Evolutionary conservation across 2,888 invertebrate species (phyloP), one percentile per base, ranked within the genome.

Genomic region (Muscina levida): DNA sequence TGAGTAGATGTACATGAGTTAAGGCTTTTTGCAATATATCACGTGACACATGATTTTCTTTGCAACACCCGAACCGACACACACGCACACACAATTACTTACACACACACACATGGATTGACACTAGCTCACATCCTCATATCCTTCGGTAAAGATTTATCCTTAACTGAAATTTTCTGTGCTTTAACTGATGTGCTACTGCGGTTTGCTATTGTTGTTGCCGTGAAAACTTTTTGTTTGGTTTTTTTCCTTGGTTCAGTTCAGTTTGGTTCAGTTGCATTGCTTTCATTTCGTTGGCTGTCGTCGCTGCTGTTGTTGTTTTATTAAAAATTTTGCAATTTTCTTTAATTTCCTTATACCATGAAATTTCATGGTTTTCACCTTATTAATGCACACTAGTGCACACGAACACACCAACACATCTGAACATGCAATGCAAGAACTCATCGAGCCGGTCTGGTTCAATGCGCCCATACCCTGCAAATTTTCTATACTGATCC

Each of bases 321-420:
- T 31, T 24, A 22, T 59, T 72, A 57, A 13, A 68, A 37, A 72
- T 77, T 71, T 80, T 39, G 26, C 26, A 73, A 65, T 65, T 67
- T 79, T 66, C 44, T 67, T 76, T 74, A 77, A 73, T 70, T 72
- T 71, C 53, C 31, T 72, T 48, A 57, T 53, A 62, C 66, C 51
- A 82, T 83, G 84, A 81, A 84, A 85, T 31, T 31, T 85, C 84
- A 85, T 85, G 86, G 85, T 84, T 84, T 83, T 79, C 86, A 87
- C 85, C 85, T 86, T 87, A 87, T 87, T 86, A 87, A 85, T 83
- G 85, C 31, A 10, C 8, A 62, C 22, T 37, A 19, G 42, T 39
- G 22, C 56, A 56, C 8, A 31, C 31, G 31, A 31, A 31, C 4
- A 22, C 19, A 51, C 11, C n/a, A n/a, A n/a, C n/a, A n/a, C n/a